These are phyloP conservation scores for Muntiacus muntjak DNA, from an alignment of 2,113 vertebrate genomes.

Conservation along the genomic window DNA sequence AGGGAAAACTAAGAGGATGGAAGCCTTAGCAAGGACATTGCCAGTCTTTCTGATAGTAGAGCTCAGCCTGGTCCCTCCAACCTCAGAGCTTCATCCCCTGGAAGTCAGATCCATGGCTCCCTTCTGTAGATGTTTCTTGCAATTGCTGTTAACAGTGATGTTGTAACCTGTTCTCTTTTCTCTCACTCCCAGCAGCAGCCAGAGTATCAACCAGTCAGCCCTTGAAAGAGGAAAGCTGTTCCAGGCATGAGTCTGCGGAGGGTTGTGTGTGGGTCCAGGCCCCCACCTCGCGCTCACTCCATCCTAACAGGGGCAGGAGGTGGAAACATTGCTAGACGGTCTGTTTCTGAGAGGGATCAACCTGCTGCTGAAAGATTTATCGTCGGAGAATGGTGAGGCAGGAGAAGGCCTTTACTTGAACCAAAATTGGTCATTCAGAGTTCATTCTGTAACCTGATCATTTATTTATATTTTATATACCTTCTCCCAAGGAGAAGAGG, in stretches of 20 bases:
- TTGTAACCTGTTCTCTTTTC: constrained; percentile 27
- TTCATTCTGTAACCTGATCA: constrained; percentile 66
- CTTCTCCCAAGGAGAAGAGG: constrained; percentile 27
- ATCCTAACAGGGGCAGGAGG: constrained; percentile 34
- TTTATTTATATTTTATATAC: constrained; percentile 57
- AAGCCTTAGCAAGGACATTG: neutral
- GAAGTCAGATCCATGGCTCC: neutral
- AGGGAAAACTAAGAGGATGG: neutral
- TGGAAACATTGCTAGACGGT: constrained; percentile 22
- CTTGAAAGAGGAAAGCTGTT: neutral
- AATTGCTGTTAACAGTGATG: constrained; percentile 36
- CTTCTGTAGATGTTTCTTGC: constrained; percentile 36
- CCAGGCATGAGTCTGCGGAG: neutral
- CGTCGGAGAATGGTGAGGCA: constrained; percentile 12
- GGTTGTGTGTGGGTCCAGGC: neutral
- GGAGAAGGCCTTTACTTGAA: constrained; percentile 40
- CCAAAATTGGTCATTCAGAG: constrained; percentile 60
- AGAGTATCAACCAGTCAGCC: constrained; percentile 6
- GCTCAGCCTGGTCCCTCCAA: neutral
- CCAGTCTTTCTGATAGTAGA: neutral
- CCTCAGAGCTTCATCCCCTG: neutral
- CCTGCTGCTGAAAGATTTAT: constrained; percentile 57
- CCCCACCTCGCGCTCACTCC: constrained; percentile 34
- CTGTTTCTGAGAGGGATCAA: constrained; percentile 42
- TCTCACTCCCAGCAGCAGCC: constrained; percentile 24